phyloP scores from a whole-genome alignment of 2,113 vertebrate species.

The Oreocharis arfaki region DNA sequence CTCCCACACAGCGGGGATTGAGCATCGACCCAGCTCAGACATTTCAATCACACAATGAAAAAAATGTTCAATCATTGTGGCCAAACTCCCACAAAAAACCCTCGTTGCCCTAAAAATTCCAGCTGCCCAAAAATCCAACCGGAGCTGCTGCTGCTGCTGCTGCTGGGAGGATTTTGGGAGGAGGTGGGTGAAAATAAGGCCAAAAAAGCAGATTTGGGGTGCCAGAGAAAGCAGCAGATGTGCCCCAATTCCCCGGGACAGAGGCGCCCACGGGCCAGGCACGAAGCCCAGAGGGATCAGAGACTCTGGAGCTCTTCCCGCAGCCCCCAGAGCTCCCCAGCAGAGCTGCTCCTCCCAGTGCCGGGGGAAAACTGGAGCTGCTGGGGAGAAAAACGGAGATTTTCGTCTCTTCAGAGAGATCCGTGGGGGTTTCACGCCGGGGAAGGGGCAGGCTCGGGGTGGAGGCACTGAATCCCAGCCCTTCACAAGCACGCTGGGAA shows the following conservation, averaged over 20 bases:
- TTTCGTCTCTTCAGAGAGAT: neutral
- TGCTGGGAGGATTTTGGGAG: neutral
- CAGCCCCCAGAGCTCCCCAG: neutral
- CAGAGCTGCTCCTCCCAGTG: neutral
- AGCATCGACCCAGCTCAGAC: neutral
- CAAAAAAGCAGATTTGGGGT: neutral
- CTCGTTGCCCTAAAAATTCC: neutral
- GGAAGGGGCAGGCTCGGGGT: neutral
- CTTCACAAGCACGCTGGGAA: fast-evolving
- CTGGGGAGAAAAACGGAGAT: neutral
- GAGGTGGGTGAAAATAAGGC: neutral
- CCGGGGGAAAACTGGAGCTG: neutral
- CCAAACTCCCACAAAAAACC: neutral
- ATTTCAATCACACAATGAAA: neutral
- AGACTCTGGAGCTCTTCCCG: neutral
- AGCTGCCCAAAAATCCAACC: neutral
- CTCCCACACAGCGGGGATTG: neutral
- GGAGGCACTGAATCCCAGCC: neutral
- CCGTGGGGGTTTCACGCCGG: neutral
- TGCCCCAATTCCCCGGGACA: neutral
- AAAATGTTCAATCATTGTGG: neutral
- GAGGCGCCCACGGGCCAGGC: neutral
- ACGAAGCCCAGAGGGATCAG: neutral
- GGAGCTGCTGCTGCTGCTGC: neutral
- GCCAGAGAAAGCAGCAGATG: neutral